phyloP scores from a whole-genome alignment of 2,888 invertebrate genomes.

The Sphaerophoria taeniata region DNA sequence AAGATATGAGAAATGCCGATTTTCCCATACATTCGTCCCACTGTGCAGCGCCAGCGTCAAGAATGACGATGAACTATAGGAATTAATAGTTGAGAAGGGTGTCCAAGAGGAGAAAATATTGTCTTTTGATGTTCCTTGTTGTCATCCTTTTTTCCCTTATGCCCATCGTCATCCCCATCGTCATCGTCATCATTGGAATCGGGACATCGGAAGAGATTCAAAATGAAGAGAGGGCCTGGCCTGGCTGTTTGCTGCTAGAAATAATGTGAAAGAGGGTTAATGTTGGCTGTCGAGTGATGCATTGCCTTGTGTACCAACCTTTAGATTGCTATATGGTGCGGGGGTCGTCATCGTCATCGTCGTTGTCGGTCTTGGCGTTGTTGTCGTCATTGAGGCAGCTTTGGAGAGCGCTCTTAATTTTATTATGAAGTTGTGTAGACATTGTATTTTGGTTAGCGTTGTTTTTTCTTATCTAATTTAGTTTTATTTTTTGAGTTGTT shows the following conservation, averaged over 20 bases:
- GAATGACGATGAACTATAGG: slow-evolving; percentile 61
- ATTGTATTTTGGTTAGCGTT: slow-evolving; percentile 44
- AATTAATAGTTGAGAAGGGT: slow-evolving; percentile 69
- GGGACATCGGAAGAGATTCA: slow-evolving; percentile 6
- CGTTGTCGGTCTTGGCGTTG: not conserved
- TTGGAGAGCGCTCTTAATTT: slow-evolving; percentile 56
- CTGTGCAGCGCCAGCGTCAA: no score
- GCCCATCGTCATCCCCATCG: not conserved
- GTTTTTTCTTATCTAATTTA: not conserved
- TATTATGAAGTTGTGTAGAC: slow-evolving; percentile 56
- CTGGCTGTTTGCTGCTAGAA: slow-evolving; percentile 32
- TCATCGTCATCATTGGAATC: not conserved
- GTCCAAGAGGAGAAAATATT: slow-evolving; percentile 60
- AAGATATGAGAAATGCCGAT: no score
- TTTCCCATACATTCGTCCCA: no score
- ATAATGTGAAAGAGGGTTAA: slow-evolving; percentile 67
- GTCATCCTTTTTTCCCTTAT: slow-evolving; percentile 39
- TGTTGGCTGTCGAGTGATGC: slow-evolving; percentile 60
- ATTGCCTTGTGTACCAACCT: slow-evolving; percentile 41
- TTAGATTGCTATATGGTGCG: not conserved
- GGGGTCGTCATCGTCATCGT: no score
- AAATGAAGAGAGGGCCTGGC: no score
- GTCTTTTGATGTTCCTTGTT: slow-evolving; percentile 70
- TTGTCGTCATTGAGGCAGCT: not conserved
- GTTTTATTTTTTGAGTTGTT: slow-evolving; percentile 35